phyloP scores from a whole-genome alignment of 2,113 vertebrate species.

The Heterotis niloticus region DNA sequence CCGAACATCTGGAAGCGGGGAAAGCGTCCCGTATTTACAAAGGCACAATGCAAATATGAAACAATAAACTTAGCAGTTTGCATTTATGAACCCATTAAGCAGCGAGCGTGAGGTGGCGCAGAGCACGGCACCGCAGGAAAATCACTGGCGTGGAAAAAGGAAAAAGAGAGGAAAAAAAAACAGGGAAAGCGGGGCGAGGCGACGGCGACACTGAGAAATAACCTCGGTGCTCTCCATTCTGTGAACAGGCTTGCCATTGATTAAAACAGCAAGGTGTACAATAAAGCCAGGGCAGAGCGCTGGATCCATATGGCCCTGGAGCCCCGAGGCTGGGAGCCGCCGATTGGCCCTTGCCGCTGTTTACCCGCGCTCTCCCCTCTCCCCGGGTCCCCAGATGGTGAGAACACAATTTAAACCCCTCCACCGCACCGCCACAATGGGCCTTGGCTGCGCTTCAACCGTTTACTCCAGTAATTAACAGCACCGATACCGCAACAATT shows the following conservation, averaged over 20 bases:
- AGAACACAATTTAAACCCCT: slow-evolving; percentile 94
- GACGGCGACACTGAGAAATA: slow-evolving; percentile 56
- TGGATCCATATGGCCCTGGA: slow-evolving; percentile 91
- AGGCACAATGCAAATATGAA: slow-evolving; percentile 25
- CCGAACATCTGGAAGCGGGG: background rate
- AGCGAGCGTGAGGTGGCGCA: slow-evolving; percentile 20
- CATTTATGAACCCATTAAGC: slow-evolving; percentile 29
- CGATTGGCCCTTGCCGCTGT: slow-evolving; percentile 75
- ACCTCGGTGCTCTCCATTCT: slow-evolving; percentile 54
- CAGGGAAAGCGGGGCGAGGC: slow-evolving; percentile 31
- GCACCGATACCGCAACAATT: slow-evolving; percentile 94
- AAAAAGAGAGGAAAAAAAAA: too few species aligned
- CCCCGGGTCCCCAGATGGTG: slow-evolving; percentile 96
- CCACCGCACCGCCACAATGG: slow-evolving; percentile 90
- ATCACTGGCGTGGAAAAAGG: slow-evolving; percentile 36
- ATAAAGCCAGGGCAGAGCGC: slow-evolving; percentile 68
- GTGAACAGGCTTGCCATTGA: slow-evolving; percentile 69
- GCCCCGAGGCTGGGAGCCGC: slow-evolving; percentile 80
- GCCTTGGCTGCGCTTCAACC: slow-evolving; percentile 98
- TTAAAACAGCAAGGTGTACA: slow-evolving; percentile 72
- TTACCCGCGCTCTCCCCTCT: slow-evolving; percentile 75
- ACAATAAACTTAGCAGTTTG: slow-evolving; percentile 21
- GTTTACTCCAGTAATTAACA: slow-evolving; percentile 99
- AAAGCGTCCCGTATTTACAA: background rate
- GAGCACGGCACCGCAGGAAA: slow-evolving; percentile 26